A percentile compares a stretch with the other conserved stretches of the same genome.
Conservation (phyloP, 2,888 invertebrate genomes). For the Diaphora mendica region DNA sequence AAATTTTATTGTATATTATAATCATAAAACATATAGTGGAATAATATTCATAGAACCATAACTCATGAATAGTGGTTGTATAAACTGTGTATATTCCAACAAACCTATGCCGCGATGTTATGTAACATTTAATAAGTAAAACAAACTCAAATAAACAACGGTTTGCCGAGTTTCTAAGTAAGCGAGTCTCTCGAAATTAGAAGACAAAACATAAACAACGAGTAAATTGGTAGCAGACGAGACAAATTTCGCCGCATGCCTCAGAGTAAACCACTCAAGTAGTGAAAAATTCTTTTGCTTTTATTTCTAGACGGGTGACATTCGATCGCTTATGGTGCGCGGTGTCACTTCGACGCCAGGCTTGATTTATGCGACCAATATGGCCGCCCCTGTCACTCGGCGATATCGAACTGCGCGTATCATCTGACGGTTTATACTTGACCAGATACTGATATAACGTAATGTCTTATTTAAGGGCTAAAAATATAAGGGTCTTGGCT, state of each 20-base stretch:
- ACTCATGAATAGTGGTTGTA: not conserved
- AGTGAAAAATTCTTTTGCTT: conserved; percentile 80
- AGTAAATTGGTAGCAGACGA: conserved; percentile 57
- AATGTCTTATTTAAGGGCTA: not conserved
- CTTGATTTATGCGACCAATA: conserved; percentile 86
- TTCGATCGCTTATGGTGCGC: conserved; percentile 83
- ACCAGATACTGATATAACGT: conserved; percentile 51
- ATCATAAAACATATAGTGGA: not conserved
- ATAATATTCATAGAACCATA: not conserved
- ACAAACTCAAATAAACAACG: conserved; percentile 43
- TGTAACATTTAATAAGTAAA: conserved; percentile 44
- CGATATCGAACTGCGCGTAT: conserved; percentile 79
- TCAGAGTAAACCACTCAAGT: conserved; percentile 82
- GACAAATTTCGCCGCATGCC: conserved; percentile 81
- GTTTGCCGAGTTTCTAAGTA: conserved; percentile 44
- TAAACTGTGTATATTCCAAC: not conserved
- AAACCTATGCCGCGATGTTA: not conserved
- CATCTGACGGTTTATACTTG: conserved; percentile 65
- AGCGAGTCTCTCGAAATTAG: conserved; percentile 48
- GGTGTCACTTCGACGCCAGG: conserved; percentile 78
- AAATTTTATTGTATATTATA: not conserved
- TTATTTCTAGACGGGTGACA: conserved; percentile 83
- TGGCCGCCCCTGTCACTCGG: conserved; percentile 81
- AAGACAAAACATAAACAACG: conserved; percentile 53
- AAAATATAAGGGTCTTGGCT: not conserved